Evolutionary conservation across 1,140 invertebrate species (phyloP).

Genomic region (Pogonomyrmex californicus): DNA sequence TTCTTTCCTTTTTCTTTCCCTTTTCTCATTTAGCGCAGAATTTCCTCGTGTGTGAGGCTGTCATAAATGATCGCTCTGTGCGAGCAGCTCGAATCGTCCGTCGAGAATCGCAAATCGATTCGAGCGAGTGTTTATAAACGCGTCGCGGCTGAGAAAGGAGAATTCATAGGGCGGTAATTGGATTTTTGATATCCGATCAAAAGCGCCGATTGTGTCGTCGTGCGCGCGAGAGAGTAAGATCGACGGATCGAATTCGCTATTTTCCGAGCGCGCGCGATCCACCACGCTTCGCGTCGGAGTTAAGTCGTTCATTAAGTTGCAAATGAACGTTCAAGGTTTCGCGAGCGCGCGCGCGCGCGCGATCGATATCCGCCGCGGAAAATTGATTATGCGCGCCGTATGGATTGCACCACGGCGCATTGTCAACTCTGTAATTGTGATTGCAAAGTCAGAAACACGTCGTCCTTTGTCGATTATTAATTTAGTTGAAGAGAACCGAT

Average conservation of each 20-base stretch:
- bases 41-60: background rate
- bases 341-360: slow-evolving; percentile 23
- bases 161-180: slow-evolving; percentile 38
- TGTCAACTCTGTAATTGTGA: slow-evolving; percentile 66
- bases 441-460: slow-evolving; percentile 39
- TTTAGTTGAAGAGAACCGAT: slow-evolving; percentile 11
- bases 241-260: slow-evolving; percentile 51
- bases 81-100: slow-evolving; percentile 45
- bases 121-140: slow-evolving; percentile 10
- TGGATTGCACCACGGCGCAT: slow-evolving; percentile 67
- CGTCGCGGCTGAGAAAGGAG: slow-evolving; percentile 21
- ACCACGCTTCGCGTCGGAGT: slow-evolving; percentile 31
- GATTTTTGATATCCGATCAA: slow-evolving; percentile 54
- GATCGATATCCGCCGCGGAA: slow-evolving; percentile 67
- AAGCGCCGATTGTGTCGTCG: slow-evolving; percentile 46
- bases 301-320: slow-evolving; percentile 54
- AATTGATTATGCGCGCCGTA: slow-evolving; percentile 71
- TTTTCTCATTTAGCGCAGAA: background rate
- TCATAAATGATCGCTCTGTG: slow-evolving; percentile 25
- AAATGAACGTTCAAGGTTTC: slow-evolving; percentile 73
- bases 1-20: background rate
- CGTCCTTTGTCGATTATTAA: slow-evolving; percentile 47
- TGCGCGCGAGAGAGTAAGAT: slow-evolving; percentile 24
- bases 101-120: slow-evolving; percentile 58
- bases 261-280: slow-evolving; percentile 24